Base-by-base conservation (phyloP, 2,797 vertebrate genomes). In the Hirundo rustica region DNA sequence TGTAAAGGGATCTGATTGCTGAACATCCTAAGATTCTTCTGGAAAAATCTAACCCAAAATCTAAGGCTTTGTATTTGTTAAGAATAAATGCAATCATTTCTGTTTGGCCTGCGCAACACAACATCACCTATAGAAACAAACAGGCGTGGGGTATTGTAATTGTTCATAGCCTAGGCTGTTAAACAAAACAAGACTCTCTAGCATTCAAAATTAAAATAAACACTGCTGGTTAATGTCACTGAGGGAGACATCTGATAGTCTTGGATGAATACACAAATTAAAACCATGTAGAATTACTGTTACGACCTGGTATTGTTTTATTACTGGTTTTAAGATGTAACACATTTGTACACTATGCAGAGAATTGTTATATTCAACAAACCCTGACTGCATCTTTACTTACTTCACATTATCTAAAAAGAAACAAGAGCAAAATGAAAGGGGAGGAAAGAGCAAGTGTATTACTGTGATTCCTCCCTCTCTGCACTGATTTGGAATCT, bases 111-210 rank as follows among this genome's bases (percentile, higher is more conserved):
- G 42, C 42, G 30, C 65, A 80, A 51, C 78, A 44, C 32, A 82
- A 18, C 23, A 73, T 47, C 40, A 13, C 29, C 74, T 55, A n/a
- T 71, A 88, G 92, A 95, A 94, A 95, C 85, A 79, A 88, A 87
- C 58, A 88, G 45, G 34, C 0, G 0, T 44, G 22, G 18, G 20
- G 20, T 73, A 26, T 21, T 64, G 48, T 29, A 61, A 47, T 71
- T 86, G 47, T 18, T 84, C 23, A 19, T 54, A 70, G 51, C 20
- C 51, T 66, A 42, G 55, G 26, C 67, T 85, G 32, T 70, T 72
- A 71, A 1, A 5, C 51, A 86, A 72, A 93, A 61, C 82, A 80
- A 55, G 76, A 45, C 75, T 38, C n/a, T 65, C 55, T 13, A 60
- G 42, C 3, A 2, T 55, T 76, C 71, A 64, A 50, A 84, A 40